A percentile compares a stretch with the other conserved stretches of the same genome.
phyloP scores from a whole-genome alignment of 2,888 invertebrate genomes.

The Carpatolechia fugitivella region DNA sequence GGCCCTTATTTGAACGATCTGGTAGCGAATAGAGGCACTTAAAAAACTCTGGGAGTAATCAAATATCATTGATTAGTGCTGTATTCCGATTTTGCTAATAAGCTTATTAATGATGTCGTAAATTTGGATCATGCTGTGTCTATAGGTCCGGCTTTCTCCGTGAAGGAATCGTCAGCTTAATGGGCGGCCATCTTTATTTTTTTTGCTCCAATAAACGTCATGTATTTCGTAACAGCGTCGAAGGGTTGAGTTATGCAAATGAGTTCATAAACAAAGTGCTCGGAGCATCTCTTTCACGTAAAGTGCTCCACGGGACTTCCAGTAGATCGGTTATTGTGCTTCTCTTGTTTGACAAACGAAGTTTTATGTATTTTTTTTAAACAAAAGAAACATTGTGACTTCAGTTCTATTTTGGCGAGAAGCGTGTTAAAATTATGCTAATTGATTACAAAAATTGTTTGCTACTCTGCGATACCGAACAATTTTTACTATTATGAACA shows the following conservation, averaged over 20 bases:
- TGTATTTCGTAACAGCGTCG: conserved; percentile 43
- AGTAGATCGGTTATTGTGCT: conserved; percentile 33
- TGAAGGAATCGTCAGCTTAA: conserved; percentile 53
- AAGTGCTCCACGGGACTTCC: conserved; percentile 21
- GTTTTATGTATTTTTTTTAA: too few species aligned
- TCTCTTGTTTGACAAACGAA: neutral
- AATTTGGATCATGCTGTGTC: conserved; percentile 31
- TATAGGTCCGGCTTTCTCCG: conserved; percentile 43
- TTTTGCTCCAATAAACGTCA: conserved; percentile 66
- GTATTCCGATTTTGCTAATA: neutral
- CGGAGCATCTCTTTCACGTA: conserved; percentile 18
- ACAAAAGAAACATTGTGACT: too few species aligned
- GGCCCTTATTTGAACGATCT: conserved; percentile 1
- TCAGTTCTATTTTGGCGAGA: too few species aligned
- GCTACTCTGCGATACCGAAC: too few species aligned
- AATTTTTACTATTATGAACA: too few species aligned
- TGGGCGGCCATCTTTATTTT: conserved; percentile 35
- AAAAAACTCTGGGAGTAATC: neutral
- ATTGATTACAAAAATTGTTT: too few species aligned
- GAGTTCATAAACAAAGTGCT: conserved; percentile 53
- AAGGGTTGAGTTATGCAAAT: conserved; percentile 77
- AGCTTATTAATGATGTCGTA: neutral
- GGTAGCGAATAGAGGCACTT: neutral
- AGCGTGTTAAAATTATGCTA: too few species aligned
- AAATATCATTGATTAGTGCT: neutral